Evolutionary conservation across 2,888 invertebrate genomes (phyloP), one percentile per base, ranked within the genome.

Genomic region (Lysandra coridon): DNA sequence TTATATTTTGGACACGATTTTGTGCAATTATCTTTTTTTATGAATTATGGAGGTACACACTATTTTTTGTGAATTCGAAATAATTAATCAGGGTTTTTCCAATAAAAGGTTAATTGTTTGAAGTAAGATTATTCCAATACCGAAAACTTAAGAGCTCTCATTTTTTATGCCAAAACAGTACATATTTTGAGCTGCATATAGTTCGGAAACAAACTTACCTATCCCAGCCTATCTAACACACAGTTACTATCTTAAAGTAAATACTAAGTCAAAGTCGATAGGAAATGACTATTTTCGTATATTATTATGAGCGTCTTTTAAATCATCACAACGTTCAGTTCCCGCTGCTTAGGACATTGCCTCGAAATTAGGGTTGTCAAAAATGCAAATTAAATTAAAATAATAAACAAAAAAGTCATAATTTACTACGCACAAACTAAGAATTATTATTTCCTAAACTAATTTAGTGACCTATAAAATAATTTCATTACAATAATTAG

Each of bases 271-370:
- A 87, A 85, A 82, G 84, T 85, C 81, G 83, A 87, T 87, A 87
- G 89, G 90, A 89, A 90, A 90, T 85, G 86, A 88, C 88, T 90
- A 90, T 91, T 92, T 91, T 90, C 86, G 89, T 88, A 89, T 87
- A 85, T 90, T 87, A 85, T 90, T 90, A 89, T 85, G 83, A 85
- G 86, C 84, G 86, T 85, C 87, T 86, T 88, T 89, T 92, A 92
- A 93, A 90, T 92, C 91, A 92, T 92, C 89, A 88, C 89, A 89
- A 87, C 87, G 89, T 87, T 87, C 87, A 88, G 89, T 88, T 83
- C 87, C 84, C 86, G 84, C 86, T 85, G 84, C 80, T 85, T 86
- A 91, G 92, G 91, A 90, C 91, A 88, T 91, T 91, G 91, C 85
- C 91, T 88, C 87, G 81, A 78, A 73, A 53, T 60, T 79, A 86